Evolutionary conservation across 2,888 invertebrate genomes (phyloP).

Genomic region (Odontomyia ornata): DNA sequence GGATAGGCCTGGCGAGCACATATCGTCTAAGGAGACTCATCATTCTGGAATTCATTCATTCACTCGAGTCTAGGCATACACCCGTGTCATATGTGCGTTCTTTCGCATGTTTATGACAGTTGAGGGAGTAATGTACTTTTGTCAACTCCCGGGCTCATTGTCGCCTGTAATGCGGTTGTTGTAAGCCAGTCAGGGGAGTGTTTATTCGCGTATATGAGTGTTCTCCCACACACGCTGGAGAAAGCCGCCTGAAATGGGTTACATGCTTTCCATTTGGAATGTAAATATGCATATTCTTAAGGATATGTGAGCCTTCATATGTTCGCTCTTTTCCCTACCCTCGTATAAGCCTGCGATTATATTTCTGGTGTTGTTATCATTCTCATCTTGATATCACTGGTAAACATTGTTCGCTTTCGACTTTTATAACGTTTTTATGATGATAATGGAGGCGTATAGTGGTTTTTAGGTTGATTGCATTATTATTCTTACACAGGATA

Average conservation of each 20-base stretch:
- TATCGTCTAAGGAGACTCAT: no score
- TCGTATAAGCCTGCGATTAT: background rate
- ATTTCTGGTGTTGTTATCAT: background rate
- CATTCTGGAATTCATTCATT: no score
- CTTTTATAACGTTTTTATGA: constrained; percentile 37
- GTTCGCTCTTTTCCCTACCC: background rate
- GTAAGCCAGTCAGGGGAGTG: background rate
- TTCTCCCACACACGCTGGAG: background rate
- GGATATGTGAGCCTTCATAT: background rate
- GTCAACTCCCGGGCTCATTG: constrained; percentile 25
- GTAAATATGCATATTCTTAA: background rate
- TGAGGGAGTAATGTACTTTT: constrained; percentile 21
- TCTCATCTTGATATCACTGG: constrained; percentile 6
- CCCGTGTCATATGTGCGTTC: no score
- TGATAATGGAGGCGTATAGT: constrained; percentile 6
- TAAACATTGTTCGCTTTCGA: constrained; percentile 30
- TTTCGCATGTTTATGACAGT: constrained; percentile 14
- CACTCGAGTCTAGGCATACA: no score
- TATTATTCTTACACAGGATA: constrained; percentile 5
- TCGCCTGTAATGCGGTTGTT: constrained; percentile 16
- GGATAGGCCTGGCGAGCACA: no score
- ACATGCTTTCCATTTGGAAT: background rate
- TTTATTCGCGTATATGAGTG: background rate
- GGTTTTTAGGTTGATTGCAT: constrained; percentile 31
- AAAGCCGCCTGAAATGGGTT: background rate